Evolutionary conservation across 2,113 vertebrate genomes (phyloP), one percentile per base, ranked within the genome.

Genomic region (Sclerurus mexicanus): DNA sequence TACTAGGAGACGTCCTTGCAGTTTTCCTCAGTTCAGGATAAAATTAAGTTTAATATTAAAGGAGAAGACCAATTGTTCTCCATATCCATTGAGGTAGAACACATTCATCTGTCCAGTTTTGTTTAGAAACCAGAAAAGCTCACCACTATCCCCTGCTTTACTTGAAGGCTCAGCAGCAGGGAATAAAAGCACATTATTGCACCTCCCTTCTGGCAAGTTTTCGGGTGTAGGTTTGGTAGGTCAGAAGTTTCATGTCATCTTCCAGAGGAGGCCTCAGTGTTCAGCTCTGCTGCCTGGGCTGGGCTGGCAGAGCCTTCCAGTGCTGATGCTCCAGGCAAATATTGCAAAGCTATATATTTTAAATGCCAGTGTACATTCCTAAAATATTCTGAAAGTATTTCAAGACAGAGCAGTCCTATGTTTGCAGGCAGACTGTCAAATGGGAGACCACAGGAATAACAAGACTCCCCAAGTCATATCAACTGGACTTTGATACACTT

Each of bases 171-270:
- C 11, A 1, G 18, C 23, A 89, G 67, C 17, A 44, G 15, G 40
- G 12, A 23, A 4, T 10, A 31, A 28, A n/a, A 77, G 21, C 50
- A 2, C 3, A 40, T 28, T 30, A 30, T 9, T 1, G 0, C 6
- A 42, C 6, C 62, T 66, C 28, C 46, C 39, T 31, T 12, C 56
- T 20, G 44, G 31, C 22, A 37, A 71, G 25, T 10, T 58, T 50
- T 37, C 27, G 75, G 40, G 10, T 39, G 15, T 12, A 64, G 39
- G 25, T 62, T 87, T 73, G 73, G n/a, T 8, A n/a, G 42, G 17
- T 14, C 27, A 35, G 4, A 59, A 31, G 28, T 22, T 33, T 52
- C 9, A 42, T 4, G 7, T 24, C 52, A 52, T 8, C 28, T 33
- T n/a, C 21, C 64, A 87, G 74, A 47, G 86, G 69, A 56, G 17